A percentile compares a stretch with the other conserved stretches of the same genome.
Evolutionary conservation across 2,888 invertebrate species (phyloP).

Genomic region (Seira musarum): DNA sequence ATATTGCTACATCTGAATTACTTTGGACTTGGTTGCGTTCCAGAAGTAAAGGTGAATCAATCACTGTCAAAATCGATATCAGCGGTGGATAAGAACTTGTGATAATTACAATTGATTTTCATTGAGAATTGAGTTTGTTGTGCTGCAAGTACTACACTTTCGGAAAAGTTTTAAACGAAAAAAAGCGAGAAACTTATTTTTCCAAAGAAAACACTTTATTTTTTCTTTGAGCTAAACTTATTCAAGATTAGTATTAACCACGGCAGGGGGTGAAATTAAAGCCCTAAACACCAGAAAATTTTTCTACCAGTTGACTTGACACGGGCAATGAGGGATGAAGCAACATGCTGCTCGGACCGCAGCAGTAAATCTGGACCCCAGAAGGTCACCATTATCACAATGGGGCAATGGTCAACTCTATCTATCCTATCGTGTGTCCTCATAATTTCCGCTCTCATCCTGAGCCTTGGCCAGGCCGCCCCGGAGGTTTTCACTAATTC

Average conservation of each 20-base stretch:
- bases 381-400: constrained; percentile 59
- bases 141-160: not conserved
- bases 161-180: not conserved
- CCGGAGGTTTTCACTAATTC: constrained; percentile 93
- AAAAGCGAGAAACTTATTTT: not conserved
- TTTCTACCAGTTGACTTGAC: constrained; percentile 28
- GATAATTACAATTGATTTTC: no score
- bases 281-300: constrained; percentile 29
- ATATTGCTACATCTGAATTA: not conserved
- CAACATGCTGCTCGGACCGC: constrained; percentile 64
- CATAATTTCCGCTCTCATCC: constrained; percentile 49
- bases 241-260: not conserved
- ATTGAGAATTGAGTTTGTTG: no score
- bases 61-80: not conserved
- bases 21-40: not conserved
- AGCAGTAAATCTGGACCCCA: constrained; percentile 52
- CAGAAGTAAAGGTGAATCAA: not conserved
- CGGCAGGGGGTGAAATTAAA: constrained; percentile 16
- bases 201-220: not conserved
- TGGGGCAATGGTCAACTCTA: constrained; percentile 61
- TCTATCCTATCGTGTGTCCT: constrained; percentile 52
- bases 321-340: constrained; percentile 67
- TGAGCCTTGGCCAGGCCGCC: constrained; percentile 67
- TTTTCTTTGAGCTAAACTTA: not conserved
- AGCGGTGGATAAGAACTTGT: not conserved